Evolutionary conservation across 2,888 invertebrate species (phyloP), one percentile per base, ranked within the genome.

Genomic region (Drosophila mimetica): DNA sequence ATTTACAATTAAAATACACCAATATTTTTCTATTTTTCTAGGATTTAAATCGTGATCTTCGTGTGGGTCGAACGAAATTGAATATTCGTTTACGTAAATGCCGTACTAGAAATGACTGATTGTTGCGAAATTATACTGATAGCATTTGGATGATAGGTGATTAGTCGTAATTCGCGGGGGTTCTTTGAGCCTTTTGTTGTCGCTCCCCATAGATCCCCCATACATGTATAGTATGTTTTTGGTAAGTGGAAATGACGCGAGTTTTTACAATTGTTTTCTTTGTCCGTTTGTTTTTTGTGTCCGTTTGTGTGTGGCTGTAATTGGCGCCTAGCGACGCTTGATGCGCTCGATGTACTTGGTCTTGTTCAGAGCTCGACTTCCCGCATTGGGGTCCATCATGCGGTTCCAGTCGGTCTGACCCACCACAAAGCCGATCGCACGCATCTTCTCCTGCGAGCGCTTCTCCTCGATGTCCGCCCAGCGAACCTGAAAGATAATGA

Each of bases 381-480:
- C 98, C 91, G 95, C 95, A 25, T 96, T 95, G 2, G 97, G 97
- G 92, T 98, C 98, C 92, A 97, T 97, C 96, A 98, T 97, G 77
- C 97, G 94, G 74, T 95, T 95, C 99, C 98, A 99, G 91, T 99
- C 97, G 0, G 98, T 98, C 89, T 98, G 98, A 1, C 99, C 98
- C 66, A 99, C 97, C 53, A 99, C 97, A 93, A 99, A 99, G 20
- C 99, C 99, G 74, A 99, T 96, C 25, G 97, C 97, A 53, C 98
- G 95, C 94, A 98, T 96, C 93, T 97, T 96, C 91, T 96, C 96
- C 92, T 98, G 98, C 88, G 96, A 93, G 87, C 96, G 96, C 89
- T 96, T 94, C 92, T 98, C 98, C 93, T 99, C 99, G 89, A 99
- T 93, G 92, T 99, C 99, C 51, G 98, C 98, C 99, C 99, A 99